A percentile compares a stretch with the other conserved stretches of the same genome.
phyloP scores from a whole-genome alignment of 2,888 invertebrate genomes.

The Linnaemya vulpina region DNA sequence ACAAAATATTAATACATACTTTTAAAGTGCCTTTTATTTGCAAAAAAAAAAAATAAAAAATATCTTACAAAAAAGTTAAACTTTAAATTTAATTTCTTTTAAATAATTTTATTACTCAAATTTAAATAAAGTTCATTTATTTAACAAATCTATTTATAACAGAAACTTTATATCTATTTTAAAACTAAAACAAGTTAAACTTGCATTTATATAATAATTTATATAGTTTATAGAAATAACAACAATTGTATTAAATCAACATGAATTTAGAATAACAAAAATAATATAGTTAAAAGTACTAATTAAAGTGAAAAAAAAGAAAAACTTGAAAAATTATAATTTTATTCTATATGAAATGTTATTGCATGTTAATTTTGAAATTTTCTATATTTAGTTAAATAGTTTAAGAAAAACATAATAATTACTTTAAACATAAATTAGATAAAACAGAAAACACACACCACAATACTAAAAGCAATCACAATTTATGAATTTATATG shows the following conservation, averaged over 20 bases:
- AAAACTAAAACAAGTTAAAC: constrained; percentile 66
- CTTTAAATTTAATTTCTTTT: constrained; percentile 61
- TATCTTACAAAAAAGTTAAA: constrained; percentile 68
- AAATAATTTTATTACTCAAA: constrained; percentile 63
- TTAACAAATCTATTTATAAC: constrained; percentile 35
- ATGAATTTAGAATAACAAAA: constrained; percentile 20
- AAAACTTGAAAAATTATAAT: background rate
- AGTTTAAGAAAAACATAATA: constrained; percentile 30
- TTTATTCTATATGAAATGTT: constrained; percentile 65
- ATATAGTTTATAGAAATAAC: constrained; percentile 14
- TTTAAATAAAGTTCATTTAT: constrained; percentile 56
- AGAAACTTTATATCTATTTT: constrained; percentile 57
- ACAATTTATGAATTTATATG: constrained; percentile 70
- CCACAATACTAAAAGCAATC: constrained; percentile 69
- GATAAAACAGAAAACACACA: constrained; percentile 38
- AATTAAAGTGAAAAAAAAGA: constrained; percentile 19
- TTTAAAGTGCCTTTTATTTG: constrained; percentile 71
- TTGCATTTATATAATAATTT: constrained; percentile 65
- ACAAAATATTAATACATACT: constrained; percentile 54
- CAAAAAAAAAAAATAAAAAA: constrained; percentile 55
- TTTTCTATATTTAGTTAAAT: constrained; percentile 65
- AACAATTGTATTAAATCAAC: constrained; percentile 11
- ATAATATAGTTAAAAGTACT: constrained; percentile 9
- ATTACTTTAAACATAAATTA: constrained; percentile 38
- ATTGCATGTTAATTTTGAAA: constrained; percentile 65